Evolutionary conservation across 2,113 vertebrate species (phyloP), one percentile per base, ranked within the genome.

Genomic region (Pachypanchax playfairii): DNA sequence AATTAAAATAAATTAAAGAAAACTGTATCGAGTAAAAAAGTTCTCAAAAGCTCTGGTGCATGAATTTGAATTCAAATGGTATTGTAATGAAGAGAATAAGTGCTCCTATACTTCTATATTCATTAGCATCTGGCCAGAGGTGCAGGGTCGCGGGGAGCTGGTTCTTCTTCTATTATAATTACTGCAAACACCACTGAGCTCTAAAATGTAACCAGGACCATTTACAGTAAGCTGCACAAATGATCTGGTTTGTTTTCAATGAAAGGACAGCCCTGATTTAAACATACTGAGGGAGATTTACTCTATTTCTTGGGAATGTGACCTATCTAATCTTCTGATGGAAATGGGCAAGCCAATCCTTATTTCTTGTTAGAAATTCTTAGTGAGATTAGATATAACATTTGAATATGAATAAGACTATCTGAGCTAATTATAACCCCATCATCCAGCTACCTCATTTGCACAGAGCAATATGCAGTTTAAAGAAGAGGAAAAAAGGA

Each of bases 361-460:
- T 36, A 67, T 75, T 79, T 49, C 65, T 65, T 59, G 55, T 76
- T 64, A 50, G 65, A 79, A 83, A 82, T 82, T 64, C 1, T 31
- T 41, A n/a, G 55, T 50, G 76, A 85, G 86, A 88, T 88, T 86
- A 85, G 85, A 86, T 84, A 63, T 63, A 56, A 72, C 83, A 87
- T 90, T 86, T 82, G 71, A 90, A 90, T 90, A 85, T 70, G 75
- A 82, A 88, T 81, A 74, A 68, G 75, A 78, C 77, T 84, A 77
- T 77, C 73, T 64, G 59, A 70, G 82, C 86, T 91, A 88, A 89
- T 90, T 87, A 89, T 84, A 89, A 76, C 65, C 53, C 38, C 68
- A 62, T 72, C 84, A 85, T 90, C 68, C 76, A 50, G 47, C 77
- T 77, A 68, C 83, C 71, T 83, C 62, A 73, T 85, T 90, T 86